A percentile compares a stretch with the other conserved stretches of the same genome.
Conservation (phyloP, 2,797 vertebrate genomes). For the Sylvilagus floridanus region DNA sequence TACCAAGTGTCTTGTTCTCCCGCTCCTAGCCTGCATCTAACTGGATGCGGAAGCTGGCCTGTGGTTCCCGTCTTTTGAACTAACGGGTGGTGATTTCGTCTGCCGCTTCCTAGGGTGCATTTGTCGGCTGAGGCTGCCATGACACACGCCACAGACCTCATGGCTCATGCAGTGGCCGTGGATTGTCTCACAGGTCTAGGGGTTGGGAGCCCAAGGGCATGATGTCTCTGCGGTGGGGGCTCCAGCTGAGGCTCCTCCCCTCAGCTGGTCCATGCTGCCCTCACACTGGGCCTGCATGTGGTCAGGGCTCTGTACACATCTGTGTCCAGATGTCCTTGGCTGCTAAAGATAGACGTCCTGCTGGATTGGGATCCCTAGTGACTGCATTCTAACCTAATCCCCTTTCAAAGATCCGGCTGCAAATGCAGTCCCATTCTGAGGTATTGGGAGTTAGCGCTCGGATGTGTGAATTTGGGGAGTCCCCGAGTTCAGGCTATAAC, state of each 20-base stretch:
- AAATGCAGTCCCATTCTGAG: background rate
- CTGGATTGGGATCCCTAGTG: too few relatives aligned
- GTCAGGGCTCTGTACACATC: background rate
- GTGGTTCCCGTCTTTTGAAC: background rate
- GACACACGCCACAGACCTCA: background rate
- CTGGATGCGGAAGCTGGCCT: background rate
- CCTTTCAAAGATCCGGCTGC: background rate
- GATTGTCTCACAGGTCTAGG: accelerated
- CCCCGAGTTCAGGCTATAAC: accelerated
- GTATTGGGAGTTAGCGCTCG: background rate
- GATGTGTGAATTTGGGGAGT: background rate
- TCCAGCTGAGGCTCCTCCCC: background rate
- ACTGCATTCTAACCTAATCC: background rate
- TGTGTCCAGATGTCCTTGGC: background rate
- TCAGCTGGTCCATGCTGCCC: accelerated
- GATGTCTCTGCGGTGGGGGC: accelerated
- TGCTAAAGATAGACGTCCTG: background rate
- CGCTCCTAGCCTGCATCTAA: background rate
- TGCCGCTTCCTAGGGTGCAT: background rate
- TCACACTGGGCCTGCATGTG: accelerated
- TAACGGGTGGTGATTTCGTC: background rate
- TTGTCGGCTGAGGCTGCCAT: background rate
- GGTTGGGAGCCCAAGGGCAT: background rate
- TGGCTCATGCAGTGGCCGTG: background rate
- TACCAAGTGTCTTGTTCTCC: background rate